phyloP scores from a whole-genome alignment of 2,113 vertebrate species.

The Hypomesus transpacificus region DNA sequence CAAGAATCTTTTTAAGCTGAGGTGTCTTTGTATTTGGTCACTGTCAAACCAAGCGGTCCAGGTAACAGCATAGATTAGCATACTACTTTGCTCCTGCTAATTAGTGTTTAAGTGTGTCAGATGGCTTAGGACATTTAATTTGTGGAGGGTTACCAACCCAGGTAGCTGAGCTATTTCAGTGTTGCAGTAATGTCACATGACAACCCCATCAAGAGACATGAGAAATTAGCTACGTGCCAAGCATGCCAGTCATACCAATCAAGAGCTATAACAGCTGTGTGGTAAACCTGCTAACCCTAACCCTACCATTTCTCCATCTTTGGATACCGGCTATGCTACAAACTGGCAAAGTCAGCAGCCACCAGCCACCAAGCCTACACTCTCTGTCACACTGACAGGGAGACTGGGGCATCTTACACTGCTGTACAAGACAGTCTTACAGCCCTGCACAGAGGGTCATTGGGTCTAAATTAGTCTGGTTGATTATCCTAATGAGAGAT shows the following conservation, averaged over 20 bases:
- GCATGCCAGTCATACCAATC: neutral
- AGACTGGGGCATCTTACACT: neutral
- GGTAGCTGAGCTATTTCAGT: neutral
- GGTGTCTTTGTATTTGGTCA: neutral
- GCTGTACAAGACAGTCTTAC: slow-evolving; percentile 15
- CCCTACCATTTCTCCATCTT: neutral
- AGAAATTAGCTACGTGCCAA: no score
- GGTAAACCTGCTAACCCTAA: neutral
- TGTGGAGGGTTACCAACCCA: slow-evolving; percentile 22
- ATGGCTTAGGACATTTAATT: no score
- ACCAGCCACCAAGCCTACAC: neutral
- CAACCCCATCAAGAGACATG: no score
- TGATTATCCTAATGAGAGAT: slow-evolving; percentile 31
- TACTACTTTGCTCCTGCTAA: neutral
- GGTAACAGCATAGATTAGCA: neutral
- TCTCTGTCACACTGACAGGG: neutral
- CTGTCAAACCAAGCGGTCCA: neutral
- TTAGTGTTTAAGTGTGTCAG: neutral
- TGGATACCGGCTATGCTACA: neutral
- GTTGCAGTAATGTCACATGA: no score
- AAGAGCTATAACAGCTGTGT: neutral
- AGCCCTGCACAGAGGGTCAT: slow-evolving; percentile 20
- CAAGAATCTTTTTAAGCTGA: neutral
- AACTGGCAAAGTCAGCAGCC: neutral
- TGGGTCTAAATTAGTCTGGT: slow-evolving; percentile 18